Evolutionary conservation across 2,888 invertebrate species (phyloP).

Genomic region (Drosophila nigricruria): DNA sequence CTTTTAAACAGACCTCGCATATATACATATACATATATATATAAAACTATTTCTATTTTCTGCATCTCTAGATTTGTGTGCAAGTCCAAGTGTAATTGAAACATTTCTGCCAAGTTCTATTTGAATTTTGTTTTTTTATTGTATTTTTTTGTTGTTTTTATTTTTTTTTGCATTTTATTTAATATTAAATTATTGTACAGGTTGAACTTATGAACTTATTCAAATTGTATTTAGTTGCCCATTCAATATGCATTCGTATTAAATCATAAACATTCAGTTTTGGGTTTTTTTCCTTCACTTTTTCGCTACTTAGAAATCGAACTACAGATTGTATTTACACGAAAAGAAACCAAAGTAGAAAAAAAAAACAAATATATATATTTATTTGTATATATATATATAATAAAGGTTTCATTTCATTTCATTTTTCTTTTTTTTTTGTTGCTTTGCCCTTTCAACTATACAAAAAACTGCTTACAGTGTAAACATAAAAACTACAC

Average conservation of each 20-base stretch:
- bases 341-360: conserved; percentile 10
- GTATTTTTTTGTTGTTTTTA: conserved; percentile 34
- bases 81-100: conserved; percentile 22
- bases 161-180: conserved; percentile 64
- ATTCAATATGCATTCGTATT: conserved; percentile 55
- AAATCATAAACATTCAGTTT: conserved; percentile 74
- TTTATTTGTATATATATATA: neutral
- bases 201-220: conserved; percentile 82
- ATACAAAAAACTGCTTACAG: conserved; percentile 72
- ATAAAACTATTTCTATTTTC: neutral
- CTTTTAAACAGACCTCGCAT: too few relatives aligned
- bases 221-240: conserved; percentile 76
- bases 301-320: conserved; percentile 77
- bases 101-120: conserved; percentile 5
- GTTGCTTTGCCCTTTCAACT: conserved; percentile 53
- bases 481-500: conserved; percentile 72
- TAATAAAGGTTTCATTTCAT: conserved; percentile 26
- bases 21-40: neutral
- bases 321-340: conserved; percentile 75
- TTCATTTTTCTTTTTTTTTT: too few relatives aligned
- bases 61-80: neutral
- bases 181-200: conserved; percentile 83
- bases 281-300: conserved; percentile 12
- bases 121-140: conserved; percentile 42
- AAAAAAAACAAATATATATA: neutral